Base-by-base conservation (phyloP, 2,113 vertebrate species). In the Neolamprologus hecqui region DNA sequence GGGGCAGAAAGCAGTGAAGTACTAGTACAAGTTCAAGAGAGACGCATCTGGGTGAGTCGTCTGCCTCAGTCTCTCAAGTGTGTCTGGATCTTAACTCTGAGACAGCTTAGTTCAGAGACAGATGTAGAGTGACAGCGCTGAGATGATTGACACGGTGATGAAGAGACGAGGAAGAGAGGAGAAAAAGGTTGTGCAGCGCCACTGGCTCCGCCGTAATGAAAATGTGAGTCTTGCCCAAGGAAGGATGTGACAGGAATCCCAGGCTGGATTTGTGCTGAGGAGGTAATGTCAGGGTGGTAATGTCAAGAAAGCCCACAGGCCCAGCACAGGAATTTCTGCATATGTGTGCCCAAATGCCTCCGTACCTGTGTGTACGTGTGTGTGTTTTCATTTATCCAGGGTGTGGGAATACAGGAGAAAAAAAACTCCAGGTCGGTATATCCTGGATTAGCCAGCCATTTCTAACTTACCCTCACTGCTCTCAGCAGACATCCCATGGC, bases 101-200 rank as follows among this genome's bases (percentile, higher is more conserved):
- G 92, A 88, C 83, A 68, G 88, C 91, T 91, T 90, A 90, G 92
- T 89, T 93, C 87, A 82, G 86, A 93, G 92, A 93, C 58, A 85
- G 89, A 95, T 95, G 85, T 58, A 21, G 84, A 90, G 88, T 95
- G 96, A 96, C 95, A 94, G 91, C 84, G 28, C 60, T 85, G 85
- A 73, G 75, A 94, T 94, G 95, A 95, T 90, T 93, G 92, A 92
- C 94, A 84, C 13, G 9, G 85, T 84, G 84, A 91, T 83, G 86
- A 86, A 83, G 57, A 90, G 88, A 82, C 79, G 90, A 92, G 86
- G 90, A 89, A 90, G 91, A 54, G 89, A 90, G 83, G 83, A 92
- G 88, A 90, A 92, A 93, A 96, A 95, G 94, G 95, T 95, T 95
- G 92, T 73, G 91, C 63, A 28, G 83, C 21, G 91, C 94, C 93